These are phyloP conservation scores for Brachyistius frenatus DNA, from an alignment of 2,113 vertebrate genomes.

Conservation along the genomic window DNA sequence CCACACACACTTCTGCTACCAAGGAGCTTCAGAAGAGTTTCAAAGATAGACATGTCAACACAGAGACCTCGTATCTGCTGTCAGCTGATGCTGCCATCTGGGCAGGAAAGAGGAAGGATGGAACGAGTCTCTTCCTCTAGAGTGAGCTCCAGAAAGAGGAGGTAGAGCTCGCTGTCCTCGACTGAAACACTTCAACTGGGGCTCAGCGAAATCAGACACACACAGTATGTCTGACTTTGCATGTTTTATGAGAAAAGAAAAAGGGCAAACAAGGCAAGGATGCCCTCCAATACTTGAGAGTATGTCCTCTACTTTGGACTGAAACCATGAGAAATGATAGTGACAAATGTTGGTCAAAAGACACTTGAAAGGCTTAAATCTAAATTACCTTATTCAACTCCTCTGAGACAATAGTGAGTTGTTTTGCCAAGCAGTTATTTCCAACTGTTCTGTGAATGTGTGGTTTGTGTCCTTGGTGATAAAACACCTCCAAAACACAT, in stretches of 20 bases:
- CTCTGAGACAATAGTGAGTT: background rate
- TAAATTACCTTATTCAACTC: background rate
- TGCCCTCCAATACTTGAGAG: background rate
- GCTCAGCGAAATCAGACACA: background rate
- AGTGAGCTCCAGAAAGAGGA: conserved; percentile 58
- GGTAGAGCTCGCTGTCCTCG: background rate
- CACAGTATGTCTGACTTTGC: background rate
- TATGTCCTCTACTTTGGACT: background rate
- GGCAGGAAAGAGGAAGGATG: conserved; percentile 76
- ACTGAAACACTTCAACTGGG: conserved; percentile 13
- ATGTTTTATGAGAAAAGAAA: background rate
- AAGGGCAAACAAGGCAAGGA: background rate
- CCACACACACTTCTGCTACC: conserved; percentile 54
- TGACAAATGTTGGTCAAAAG: background rate
- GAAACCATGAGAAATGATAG: background rate
- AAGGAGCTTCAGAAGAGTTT: conserved; percentile 42
- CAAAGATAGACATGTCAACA: conserved; percentile 43
- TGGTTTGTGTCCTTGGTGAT: conserved; percentile 43
- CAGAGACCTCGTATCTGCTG: conserved; percentile 53
- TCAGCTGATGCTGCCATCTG: conserved; percentile 80
- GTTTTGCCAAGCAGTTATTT: conserved; percentile 29
- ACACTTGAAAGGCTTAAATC: background rate
- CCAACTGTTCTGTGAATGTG: conserved; percentile 13
- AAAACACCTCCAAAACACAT: conserved; percentile 65
- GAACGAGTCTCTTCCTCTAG: conserved; percentile 52